Evolutionary conservation across 2,797 vertebrate genomes (phyloP).

Genomic region (Rhinogobio ventralis): DNA sequence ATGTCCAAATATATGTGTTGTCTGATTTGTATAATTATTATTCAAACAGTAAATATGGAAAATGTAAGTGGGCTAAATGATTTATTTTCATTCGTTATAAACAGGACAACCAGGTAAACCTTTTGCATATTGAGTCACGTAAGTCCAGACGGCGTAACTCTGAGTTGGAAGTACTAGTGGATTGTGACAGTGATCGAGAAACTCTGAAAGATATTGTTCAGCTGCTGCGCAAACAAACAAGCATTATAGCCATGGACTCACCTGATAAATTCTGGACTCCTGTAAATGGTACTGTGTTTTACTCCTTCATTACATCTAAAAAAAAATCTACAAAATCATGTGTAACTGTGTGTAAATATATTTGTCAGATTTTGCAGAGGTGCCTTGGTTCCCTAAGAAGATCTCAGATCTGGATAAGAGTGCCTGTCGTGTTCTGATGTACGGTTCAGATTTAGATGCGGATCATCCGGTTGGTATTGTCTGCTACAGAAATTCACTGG

Average conservation of each 20-base stretch:
- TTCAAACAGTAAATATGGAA: background rate
- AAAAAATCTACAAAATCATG: background rate
- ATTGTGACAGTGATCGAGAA: slow-evolving; percentile 93
- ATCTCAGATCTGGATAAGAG: slow-evolving; percentile 97
- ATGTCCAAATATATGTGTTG: background rate
- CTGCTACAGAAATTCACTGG: background rate
- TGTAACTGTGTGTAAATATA: background rate
- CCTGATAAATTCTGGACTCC: slow-evolving; percentile 81
- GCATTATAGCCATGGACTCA: slow-evolving; percentile 84
- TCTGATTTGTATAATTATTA: background rate
- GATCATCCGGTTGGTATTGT: slow-evolving; percentile 89
- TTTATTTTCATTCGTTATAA: background rate
- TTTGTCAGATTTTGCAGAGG: slow-evolving; percentile 81
- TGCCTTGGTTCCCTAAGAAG: slow-evolving; percentile 97
- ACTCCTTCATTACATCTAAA: background rate
- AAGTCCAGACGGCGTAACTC: slow-evolving; percentile 93
- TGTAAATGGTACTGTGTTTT: slow-evolving; percentile 77
- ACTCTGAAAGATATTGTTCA: slow-evolving; percentile 93
- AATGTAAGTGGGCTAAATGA: background rate
- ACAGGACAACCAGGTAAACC: slow-evolving; percentile 95
- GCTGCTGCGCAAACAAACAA: slow-evolving; percentile 88
- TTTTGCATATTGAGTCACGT: slow-evolving; percentile 95
- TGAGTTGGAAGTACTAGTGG: slow-evolving; percentile 95
- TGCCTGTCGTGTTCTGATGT: slow-evolving; percentile 96
- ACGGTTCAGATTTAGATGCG: slow-evolving; percentile 93